Base-by-base conservation (phyloP, 2,888 invertebrate species). In the Pardosa pseudoannulata region DNA sequence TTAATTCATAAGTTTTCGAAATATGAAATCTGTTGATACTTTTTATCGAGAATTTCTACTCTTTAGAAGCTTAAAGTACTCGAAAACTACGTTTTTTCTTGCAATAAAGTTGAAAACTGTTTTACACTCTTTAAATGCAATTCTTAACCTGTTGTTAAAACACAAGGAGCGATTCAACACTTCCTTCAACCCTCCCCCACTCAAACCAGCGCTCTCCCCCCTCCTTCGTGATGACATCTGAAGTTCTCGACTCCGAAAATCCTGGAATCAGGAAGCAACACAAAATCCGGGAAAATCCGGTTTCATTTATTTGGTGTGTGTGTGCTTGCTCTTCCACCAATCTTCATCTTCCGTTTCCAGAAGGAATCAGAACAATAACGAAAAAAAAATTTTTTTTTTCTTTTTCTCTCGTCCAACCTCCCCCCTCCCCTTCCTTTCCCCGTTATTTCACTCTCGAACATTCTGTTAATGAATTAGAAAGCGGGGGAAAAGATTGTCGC, bases 401-500 rank as follows among this genome's bases (percentile, higher is more conserved):
- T 56, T 3, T 11, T 16, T 56, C 56, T 19, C 16, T 2, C 9
- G 46, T 46, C 16, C 46, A 5, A 7, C 11, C 41, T 46, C 16
- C 41, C 16, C 41, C 41, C 16, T n/a, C 16, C 41, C 41, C 41
- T n/a, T n/a, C 41, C 41, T 16, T n/a, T n/a, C 23, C 23, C 23
- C 56, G 19, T 56, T 56, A 56, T 67, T 67, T 67, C 67, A 31
- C 67, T 19, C 32, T 19, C 39, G 11, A 50, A 71, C 56, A 62
- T 32, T 72, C 71, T 79, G 71, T 72, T 79, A 79, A 79, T 79
- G 79, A 79, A 79, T 79, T 79, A 79, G 79, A 72, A 50, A 41
- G 79, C 23, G 36, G 56, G 62, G 36, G 39, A 65, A 68, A 41
- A 79, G 64, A 65, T 72, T 64, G 72, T 72, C 71, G 28, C 65